Evolutionary conservation across 2,888 invertebrate genomes (phyloP), one percentile per base, ranked within the genome.

Genomic region (Zygaena filipendulae): DNA sequence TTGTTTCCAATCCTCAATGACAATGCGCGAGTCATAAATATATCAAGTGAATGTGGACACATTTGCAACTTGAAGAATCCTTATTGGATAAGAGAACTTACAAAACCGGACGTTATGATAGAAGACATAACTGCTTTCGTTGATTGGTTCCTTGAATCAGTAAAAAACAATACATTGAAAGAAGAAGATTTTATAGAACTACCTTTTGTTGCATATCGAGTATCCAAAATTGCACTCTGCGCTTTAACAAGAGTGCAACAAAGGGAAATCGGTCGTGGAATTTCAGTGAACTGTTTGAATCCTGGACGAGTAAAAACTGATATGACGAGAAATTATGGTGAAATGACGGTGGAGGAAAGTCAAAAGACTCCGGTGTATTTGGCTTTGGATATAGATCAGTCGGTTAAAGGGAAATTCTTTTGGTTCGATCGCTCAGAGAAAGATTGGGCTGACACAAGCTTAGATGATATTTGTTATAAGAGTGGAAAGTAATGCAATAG

Each of bases 271-370:
- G 25, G 56, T 56, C 35, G 36, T 11, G 38, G 39, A 9, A 48
- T 52, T 26, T 42, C 42, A 3, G 32, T 52, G 1, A 48, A 50
- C 19, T 39, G 44, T 3, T 6, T 52, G 2, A 48, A 52, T 26
- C 47, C 50, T 4, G 50, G 50, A n/a, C 46, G 43, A 24, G 43
- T 49, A n/a, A 36, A 39, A 23, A 52, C 49, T 3, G 34, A 35
- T 8, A 45, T 50, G 41, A 49, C 49, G 1, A 35, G 33, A 10
- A 34, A 38, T 12, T 11, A 19, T 9, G 50, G 49, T 3, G n/a
- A 38, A 8, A 27, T 45, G 12, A 36, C 37, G 3, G 11, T 38
- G 9, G 45, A 47, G 13, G 38, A 45, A 14, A 30, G 45, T 0
- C 27, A 36, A 12, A 21, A 39, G 26, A 25, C 47, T 1, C 42